Percentiles rank a stretch among this genome's conserved stretches.
Evolutionary conservation across 2,113 vertebrate species (phyloP).

Genomic region (Danionella cerebrum): DNA sequence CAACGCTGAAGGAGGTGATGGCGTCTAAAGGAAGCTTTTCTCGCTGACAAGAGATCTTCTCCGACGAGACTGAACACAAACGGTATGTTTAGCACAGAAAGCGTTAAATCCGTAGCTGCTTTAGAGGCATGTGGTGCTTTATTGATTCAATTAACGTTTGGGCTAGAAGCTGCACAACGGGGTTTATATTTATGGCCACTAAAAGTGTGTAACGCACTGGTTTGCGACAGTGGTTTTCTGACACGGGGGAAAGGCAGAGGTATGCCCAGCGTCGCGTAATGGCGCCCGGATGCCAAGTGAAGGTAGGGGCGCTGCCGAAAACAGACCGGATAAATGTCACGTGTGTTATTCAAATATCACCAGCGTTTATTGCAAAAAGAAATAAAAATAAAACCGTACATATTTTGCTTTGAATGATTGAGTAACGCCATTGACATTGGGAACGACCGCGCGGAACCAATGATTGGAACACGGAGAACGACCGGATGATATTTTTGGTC

Average conservation of each 20-base stretch:
- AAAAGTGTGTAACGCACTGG: background rate
- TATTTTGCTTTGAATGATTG: no score
- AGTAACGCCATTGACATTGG: slow-evolving; percentile 61
- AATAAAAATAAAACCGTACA: no score
- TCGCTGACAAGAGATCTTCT: background rate
- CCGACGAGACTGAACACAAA: background rate
- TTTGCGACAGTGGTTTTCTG: background rate
- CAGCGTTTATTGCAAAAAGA: background rate
- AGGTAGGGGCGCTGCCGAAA: slow-evolving; percentile 60
- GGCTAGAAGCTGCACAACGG: background rate
- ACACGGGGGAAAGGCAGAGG: background rate
- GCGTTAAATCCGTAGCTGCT: background rate
- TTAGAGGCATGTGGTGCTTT: background rate
- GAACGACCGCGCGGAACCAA: slow-evolving; percentile 53
- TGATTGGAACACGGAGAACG: no score
- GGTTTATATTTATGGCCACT: background rate
- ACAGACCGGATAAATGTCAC: background rate
- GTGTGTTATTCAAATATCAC: background rate
- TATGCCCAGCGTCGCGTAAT: slow-evolving; percentile 52
- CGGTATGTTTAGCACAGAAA: background rate
- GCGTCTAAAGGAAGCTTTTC: background rate
- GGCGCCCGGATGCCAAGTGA: slow-evolving; percentile 68
- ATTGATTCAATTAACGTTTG: background rate
- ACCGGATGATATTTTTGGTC: no score
- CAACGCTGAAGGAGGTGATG: background rate